These are phyloP conservation scores for Leistus spinibarbis DNA, from an alignment of 2,888 invertebrate genomes.

Conservation along the genomic window DNA sequence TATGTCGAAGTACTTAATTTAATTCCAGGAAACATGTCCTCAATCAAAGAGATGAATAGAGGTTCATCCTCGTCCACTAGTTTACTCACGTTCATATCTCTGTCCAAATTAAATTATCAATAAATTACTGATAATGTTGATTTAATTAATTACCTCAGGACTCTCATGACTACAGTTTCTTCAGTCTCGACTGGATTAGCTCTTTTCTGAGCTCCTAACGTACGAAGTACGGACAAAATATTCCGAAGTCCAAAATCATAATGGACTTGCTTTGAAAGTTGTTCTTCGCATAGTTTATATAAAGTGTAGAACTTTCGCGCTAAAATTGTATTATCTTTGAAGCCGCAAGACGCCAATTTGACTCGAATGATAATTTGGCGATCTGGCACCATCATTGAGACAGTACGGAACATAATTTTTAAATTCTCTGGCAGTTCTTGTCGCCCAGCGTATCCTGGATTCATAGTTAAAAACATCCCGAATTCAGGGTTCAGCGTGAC, in stretches of 20 bases:
- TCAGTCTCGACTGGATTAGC: slow-evolving; percentile 79
- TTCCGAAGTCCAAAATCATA: slow-evolving; percentile 86
- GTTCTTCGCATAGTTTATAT: slow-evolving; percentile 89
- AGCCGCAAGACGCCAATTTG: slow-evolving; percentile 87
- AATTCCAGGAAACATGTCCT: slow-evolving; percentile 89
- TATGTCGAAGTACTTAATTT: slow-evolving; percentile 71
- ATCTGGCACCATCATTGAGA: slow-evolving; percentile 95
- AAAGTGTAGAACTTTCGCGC: slow-evolving; percentile 84
- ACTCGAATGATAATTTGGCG: slow-evolving; percentile 90
- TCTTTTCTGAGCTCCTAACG: slow-evolving; percentile 80
- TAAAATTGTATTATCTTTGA: slow-evolving; percentile 82
- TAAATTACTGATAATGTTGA: neutral
- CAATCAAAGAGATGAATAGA: slow-evolving; percentile 82
- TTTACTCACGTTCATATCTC: slow-evolving; percentile 95
- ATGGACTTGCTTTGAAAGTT: slow-evolving; percentile 87
- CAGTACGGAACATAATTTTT: slow-evolving; percentile 86
- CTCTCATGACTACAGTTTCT: slow-evolving; percentile 90
- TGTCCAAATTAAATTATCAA: slow-evolving; percentile 46
- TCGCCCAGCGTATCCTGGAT: slow-evolving; percentile 90
- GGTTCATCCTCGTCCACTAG: slow-evolving; percentile 92
- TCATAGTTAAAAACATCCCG: slow-evolving; percentile 88
- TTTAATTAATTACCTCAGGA: slow-evolving; percentile 61
- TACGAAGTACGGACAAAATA: slow-evolving; percentile 79
- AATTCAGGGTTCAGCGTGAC: slow-evolving; percentile 84
- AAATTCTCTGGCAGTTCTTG: slow-evolving; percentile 91